phyloP scores from a whole-genome alignment of 53 echinoderm and acorn worm species.

The Patiria pectinifera region DNA sequence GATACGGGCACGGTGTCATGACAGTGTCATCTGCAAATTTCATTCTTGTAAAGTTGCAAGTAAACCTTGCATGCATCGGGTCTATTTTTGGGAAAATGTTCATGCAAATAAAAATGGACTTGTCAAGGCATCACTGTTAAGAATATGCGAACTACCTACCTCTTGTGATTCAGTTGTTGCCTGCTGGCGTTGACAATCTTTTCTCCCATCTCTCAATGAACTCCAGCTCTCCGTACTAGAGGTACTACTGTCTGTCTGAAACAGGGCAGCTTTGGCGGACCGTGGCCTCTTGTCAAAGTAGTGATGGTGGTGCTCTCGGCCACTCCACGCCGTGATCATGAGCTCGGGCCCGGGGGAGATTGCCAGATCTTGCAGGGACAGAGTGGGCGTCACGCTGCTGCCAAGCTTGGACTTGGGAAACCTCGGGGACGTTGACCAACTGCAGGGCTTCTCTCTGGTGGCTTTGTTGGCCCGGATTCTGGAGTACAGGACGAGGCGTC shows the following conservation, averaged over 20 bases:
- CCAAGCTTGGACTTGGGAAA: conserved; percentile 83
- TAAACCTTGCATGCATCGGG: too few relatives aligned
- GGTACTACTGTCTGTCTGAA: conserved; percentile 34
- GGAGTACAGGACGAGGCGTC: conserved; percentile 69
- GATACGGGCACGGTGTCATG: not conserved
- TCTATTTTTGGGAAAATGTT: too few relatives aligned
- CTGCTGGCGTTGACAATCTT: not conserved
- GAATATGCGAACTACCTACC: not conserved
- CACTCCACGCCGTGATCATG: conserved; percentile 59
- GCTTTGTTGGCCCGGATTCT: conserved; percentile 59
- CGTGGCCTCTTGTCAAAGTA: conserved; percentile 34
- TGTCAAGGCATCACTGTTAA: too few relatives aligned
- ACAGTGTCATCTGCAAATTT: not conserved
- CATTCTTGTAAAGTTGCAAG: not conserved
- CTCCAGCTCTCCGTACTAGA: conserved; percentile 50
- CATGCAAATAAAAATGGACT: too few relatives aligned
- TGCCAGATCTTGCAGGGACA: conserved; percentile 72
- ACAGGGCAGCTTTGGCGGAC: conserved; percentile 28
- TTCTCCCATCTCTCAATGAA: conserved; percentile 15
- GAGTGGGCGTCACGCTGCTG: conserved; percentile 78
- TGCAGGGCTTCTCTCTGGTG: conserved; percentile 42
- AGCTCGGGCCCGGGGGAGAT: conserved; percentile 79
- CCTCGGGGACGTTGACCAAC: conserved; percentile 81
- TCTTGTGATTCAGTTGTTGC: not conserved
- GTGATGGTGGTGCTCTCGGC: conserved; percentile 44